Conservation (phyloP, 2,797 vertebrate species). For the Mastacembelus armatus region DNA sequence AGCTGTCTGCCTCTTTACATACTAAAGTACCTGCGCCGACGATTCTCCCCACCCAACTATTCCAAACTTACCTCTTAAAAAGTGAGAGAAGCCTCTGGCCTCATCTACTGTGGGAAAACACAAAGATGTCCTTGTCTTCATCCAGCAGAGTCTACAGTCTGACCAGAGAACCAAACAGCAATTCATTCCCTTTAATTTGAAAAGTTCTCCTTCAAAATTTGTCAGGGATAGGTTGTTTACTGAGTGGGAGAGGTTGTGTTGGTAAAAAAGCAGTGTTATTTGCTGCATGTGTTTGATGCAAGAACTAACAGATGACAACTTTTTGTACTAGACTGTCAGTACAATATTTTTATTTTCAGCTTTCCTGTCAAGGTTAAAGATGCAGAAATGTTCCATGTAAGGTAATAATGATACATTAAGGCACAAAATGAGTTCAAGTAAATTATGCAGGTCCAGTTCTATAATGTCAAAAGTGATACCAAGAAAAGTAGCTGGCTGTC, state of each 20-base stretch:
- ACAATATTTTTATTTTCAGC: too few relatives aligned
- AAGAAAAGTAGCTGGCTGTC: neutral
- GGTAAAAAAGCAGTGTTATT: slow-evolving; percentile 15
- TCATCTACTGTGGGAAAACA: neutral
- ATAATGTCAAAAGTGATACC: slow-evolving; percentile 9
- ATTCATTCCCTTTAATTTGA: slow-evolving; percentile 39
- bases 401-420: neutral
- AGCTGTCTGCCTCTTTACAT: slow-evolving; percentile 98
- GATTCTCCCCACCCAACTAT: slow-evolving; percentile 98
- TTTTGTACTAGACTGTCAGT: too few relatives aligned
- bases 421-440: neutral
- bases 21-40: slow-evolving; percentile 95
- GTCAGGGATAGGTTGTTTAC: slow-evolving; percentile 23
- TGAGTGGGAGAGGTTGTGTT: neutral
- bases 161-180: slow-evolving; percentile 33
- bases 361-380: neutral
- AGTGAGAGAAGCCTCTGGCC: neutral
- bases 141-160: slow-evolving; percentile 29
- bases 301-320: slow-evolving; percentile 27
- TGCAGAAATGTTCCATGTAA: neutral
- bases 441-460: slow-evolving; percentile 8
- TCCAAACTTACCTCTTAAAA: slow-evolving; percentile 92
- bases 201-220: neutral
- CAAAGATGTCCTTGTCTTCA: slow-evolving; percentile 15
- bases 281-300: slow-evolving; percentile 55